These are phyloP conservation scores for Sarotherodon lohbergeri DNA, from an alignment of 2,113 vertebrate genomes.

Conservation along the genomic window DNA sequence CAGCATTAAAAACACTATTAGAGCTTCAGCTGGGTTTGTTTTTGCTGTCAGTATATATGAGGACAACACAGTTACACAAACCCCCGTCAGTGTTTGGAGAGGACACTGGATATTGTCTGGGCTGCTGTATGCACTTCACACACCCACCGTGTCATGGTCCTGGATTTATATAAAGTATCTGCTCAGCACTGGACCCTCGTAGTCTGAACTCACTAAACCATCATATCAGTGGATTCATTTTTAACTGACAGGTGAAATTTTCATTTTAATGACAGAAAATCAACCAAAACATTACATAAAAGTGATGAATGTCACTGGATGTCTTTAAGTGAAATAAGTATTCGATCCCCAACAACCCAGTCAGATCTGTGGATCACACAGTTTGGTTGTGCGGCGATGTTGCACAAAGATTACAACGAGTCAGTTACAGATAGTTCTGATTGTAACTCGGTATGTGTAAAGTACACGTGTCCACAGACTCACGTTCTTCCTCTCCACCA, in stretches of 20 bases:
- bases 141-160: not conserved
- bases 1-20: not conserved
- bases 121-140: not conserved
- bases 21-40: not conserved
- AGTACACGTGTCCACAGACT: too few species aligned
- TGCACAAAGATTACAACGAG: too few species aligned
- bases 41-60: not conserved
- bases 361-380: too few species aligned
- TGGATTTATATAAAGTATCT: not conserved
- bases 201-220: not conserved
- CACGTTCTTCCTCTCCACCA: too few species aligned
- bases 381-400: too few species aligned
- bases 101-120: not conserved
- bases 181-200: too few species aligned
- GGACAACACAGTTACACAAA: not conserved
- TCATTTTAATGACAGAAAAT: not conserved
- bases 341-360: too few species aligned
- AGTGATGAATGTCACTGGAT: not conserved
- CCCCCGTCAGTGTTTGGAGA: not conserved
- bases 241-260: not conserved
- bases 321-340: too few species aligned
- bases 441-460: too few species aligned
- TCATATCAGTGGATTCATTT: rapidly evolving
- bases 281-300: not conserved
- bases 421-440: too few species aligned